Base-by-base conservation (phyloP, 2,797 vertebrate species). In the Sebastes vulpes region DNA sequence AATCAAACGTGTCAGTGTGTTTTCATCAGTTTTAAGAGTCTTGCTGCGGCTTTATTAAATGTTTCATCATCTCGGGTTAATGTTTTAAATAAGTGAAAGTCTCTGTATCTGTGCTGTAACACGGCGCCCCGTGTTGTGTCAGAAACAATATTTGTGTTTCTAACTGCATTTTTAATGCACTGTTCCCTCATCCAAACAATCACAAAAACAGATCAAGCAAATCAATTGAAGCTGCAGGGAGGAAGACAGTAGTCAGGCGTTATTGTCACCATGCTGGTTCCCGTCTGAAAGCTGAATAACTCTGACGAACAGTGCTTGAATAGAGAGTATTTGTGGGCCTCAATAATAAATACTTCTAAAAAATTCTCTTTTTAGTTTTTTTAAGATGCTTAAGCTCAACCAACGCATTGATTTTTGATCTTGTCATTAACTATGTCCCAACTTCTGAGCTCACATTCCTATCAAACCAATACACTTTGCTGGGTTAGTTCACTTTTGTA, bases 1-100 rank as follows among this genome's bases (percentile, higher is more conserved):
- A 81, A 84, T 82, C 79, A 75, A 79, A 75, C 35, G 12, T 68
- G 66, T 63, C 79, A 42, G 72, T 60, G 12, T 77, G 70, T 77
- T 73, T 79, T 66, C 66, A 65, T 77, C 73, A 75, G 18, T 65
- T 80, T 74, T 58, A 16, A n/a, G 54, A 84, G 77, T 85, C 54
- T 86, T 75, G 78, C 82, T 65, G 79, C 73, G 50, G 61, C 71
- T 74, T 83, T 86, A 79, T 80, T 82, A 82, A 86, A 90, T 74
- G 53, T 82, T 92, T 91, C 84, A 89, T 91, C 85, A 88, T 48
- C 66, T 57, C 18, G 69, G 67, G 80, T 82, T 71, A 72, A 69
- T 60, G 79, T 75, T 79, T 82, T 76, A 71, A 84, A 81, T 63
- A 77, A 75, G 76, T 70, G 10, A 81, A 69, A 56, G 72, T 35